These are phyloP conservation scores for Andrena bicolor DNA, from an alignment of 2,888 invertebrate species.

Conservation along the genomic window DNA sequence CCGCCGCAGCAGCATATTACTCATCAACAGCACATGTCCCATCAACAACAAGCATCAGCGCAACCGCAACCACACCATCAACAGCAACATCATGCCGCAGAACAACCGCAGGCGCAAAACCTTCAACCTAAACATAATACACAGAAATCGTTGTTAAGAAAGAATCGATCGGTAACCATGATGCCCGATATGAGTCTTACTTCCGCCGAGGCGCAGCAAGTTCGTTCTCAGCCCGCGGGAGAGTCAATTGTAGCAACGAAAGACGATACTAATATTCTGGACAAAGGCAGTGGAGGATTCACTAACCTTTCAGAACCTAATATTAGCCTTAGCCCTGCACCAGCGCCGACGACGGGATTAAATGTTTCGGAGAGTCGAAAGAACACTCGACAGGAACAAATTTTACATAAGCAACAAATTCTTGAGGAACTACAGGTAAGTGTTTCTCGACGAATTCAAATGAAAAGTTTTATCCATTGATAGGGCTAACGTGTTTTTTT, in stretches of 20 bases:
- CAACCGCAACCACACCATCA: slow-evolving; percentile 84
- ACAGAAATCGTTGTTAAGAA: slow-evolving; percentile 86
- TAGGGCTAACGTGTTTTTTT: neutral
- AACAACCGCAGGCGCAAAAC: slow-evolving; percentile 80
- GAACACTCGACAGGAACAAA: slow-evolving; percentile 87
- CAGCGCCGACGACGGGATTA: slow-evolving; percentile 66
- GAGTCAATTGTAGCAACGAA: slow-evolving; percentile 83
- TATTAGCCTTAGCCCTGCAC: slow-evolving; percentile 79
- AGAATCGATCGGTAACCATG: slow-evolving; percentile 86
- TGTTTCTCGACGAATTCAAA: neutral
- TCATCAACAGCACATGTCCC: slow-evolving; percentile 80
- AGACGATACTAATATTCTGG: slow-evolving; percentile 85
- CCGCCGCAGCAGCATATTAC: slow-evolving; percentile 85
- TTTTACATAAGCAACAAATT: slow-evolving; percentile 89
- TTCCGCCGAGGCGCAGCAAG: slow-evolving; percentile 87
- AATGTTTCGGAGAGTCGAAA: slow-evolving; percentile 78
- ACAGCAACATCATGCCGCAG: slow-evolving; percentile 78
- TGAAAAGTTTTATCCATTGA: neutral
- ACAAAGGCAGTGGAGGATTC: slow-evolving; percentile 84
- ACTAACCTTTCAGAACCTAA: slow-evolving; percentile 80
- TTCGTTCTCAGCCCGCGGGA: slow-evolving; percentile 83
- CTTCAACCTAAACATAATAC: slow-evolving; percentile 83
- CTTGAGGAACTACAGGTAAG: slow-evolving; percentile 87
- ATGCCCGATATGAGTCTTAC: slow-evolving; percentile 86
- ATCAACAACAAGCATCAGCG: slow-evolving; percentile 85